Evolutionary conservation across 2,797 vertebrate genomes (phyloP), one percentile per base, ranked within the genome.

Genomic region (Silurus aristotelis): DNA sequence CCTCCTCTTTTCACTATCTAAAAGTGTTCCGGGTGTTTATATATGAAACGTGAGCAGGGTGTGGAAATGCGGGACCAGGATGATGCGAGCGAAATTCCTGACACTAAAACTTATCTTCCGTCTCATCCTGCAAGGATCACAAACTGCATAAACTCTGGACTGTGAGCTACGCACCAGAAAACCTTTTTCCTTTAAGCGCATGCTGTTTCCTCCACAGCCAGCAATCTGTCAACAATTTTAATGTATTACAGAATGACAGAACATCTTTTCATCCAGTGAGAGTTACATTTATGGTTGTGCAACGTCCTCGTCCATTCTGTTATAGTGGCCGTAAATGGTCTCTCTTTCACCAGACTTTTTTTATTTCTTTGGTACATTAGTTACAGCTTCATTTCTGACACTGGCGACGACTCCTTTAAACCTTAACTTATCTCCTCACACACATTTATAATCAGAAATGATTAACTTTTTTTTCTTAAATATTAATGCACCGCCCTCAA

Each of bases 1-100:
- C 81, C 80, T 72, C 46, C 27, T 72, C 43, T 46, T 48, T 46
- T 31, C 70, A 31, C 81, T 88, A 85, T 88, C 89, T 88, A 78
- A 85, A 85, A 82, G 84, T 86, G 60, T 58, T 38, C 27, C 25
- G 56, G 84, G 61, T 80, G 89, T 88, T 27, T 56, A 2, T 63
- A n/a, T 61, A 43, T 19, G 0, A 19, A 43, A 63, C 76, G 56
- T 78, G 76, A 61, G 20, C 38, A 5, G 76, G 17, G 17, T 78
- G 17, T 3, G 56, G 27, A 78, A 61, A 6, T 1, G 75, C 27
- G 0, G 9, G 10, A 13, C 76, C 14, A 27, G 60, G 38, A 61
- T 7, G 56, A 78, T n/a, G 56, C 27, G 1, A 60, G 73, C 2
- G 71, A 25, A 46, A 6, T 52, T 52, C 71, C 52, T 38, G 13